Base-by-base conservation (phyloP, 1,140 invertebrate genomes). In the Orchesella cincta region DNA sequence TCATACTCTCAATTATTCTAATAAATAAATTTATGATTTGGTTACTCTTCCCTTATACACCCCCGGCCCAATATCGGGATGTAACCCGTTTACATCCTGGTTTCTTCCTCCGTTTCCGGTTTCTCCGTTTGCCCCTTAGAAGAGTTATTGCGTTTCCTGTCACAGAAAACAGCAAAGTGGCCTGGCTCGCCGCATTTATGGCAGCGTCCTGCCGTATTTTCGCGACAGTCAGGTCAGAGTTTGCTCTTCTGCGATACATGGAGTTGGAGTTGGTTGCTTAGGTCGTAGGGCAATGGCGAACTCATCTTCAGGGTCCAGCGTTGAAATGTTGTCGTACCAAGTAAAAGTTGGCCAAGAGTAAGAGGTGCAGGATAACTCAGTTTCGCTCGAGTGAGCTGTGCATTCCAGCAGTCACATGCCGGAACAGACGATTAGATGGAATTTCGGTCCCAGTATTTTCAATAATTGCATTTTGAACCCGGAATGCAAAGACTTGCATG, bases 41-140 rank as follows among this genome's bases (percentile, higher is more conserved):
- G n/a, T n/a, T n/a, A n/a, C n/a, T n/a, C n/a, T n/a, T 57, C 54
- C 54, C 54, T 57, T 57, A 57, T 57, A 57, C 54, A 57, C 54
- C 23, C 54, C 54, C 54, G 14, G 14, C 54, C 8, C 54, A n/a
- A 57, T 18, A 57, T 23, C 23, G n/a, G 8, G 54, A 12, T 57
- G 54, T 57, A 57, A 23, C 54, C 26, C 23, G 54, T 57, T 26
- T 57, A 57, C 23, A 26, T 3, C 54, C 8, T 26, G n/a, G n/a
- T 8, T 57, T 57, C 26, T 23, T 23, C 8, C n/a, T 3, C 54
- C 23, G 12, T 12, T 57, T 57, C 26, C 54, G 12, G 14, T 5
- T 57, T 57, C n/a, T 57, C 26, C n/a, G 12, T 12, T 57, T 57
- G 12, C 26, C 54, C 54, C 23, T 23, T 8, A 16, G 26, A 23